Evolutionary conservation across 2,797 vertebrate genomes (phyloP).

Genomic region (Phrynocephalus guinanensis): DNA sequence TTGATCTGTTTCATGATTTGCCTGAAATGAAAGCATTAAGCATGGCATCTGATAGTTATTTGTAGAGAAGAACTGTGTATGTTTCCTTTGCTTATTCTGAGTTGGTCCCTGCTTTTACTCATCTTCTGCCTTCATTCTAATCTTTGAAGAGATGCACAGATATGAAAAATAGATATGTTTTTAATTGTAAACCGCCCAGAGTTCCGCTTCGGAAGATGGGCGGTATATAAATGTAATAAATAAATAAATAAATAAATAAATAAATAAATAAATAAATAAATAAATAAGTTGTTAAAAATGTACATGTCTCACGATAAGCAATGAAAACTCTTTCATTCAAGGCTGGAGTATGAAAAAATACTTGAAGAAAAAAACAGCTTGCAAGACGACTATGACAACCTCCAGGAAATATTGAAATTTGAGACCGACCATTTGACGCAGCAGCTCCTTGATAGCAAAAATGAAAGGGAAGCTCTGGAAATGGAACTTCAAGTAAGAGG

Average conservation of each 20-base stretch:
- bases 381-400: slow-evolving; percentile 91
- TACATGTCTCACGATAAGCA: slow-evolving; percentile 2
- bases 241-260: no score
- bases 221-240: no score
- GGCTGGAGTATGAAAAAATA: slow-evolving; percentile 90
- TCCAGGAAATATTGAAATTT: slow-evolving; percentile 93
- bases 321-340: slow-evolving; percentile 66
- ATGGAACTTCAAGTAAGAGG: slow-evolving; percentile 80
- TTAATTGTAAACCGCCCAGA: no score
- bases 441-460: slow-evolving; percentile 82
- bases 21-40: no score
- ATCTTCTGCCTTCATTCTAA: not conserved
- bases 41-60: not conserved
- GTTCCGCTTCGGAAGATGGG: no score
- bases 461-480: slow-evolving; percentile 82
- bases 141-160: not conserved
- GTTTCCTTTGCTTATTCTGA: not conserved
- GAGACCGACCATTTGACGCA: slow-evolving; percentile 87
- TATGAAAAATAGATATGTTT: not conserved
- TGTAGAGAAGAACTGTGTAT: not conserved
- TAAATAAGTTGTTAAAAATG: slow-evolving; percentile 10
- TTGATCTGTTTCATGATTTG: no score
- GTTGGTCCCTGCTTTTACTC: not conserved
- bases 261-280: no score
- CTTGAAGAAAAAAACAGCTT: slow-evolving; percentile 89